Conservation (phyloP, 2,888 invertebrate species). For the Yponomeuta cagnagella region DNA sequence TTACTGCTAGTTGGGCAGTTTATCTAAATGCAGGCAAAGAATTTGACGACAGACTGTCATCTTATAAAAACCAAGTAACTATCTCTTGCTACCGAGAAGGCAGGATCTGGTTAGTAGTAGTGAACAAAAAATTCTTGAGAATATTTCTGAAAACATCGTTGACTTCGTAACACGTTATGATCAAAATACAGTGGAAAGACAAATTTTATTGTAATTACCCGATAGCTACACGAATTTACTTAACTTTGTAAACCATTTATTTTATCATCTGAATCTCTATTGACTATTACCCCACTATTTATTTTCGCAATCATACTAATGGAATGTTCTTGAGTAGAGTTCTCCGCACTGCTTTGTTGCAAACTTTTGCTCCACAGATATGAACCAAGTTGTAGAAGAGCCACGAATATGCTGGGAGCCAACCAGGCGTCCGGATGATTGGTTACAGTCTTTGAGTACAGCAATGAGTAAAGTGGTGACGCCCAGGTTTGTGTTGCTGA, state of each 20-base stretch:
- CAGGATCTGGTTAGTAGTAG: no score
- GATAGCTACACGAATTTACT: no score
- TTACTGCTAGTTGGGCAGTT: no score
- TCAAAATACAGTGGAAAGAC: no score
- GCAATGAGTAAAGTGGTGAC: conserved; percentile 58
- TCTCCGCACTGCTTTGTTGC: neutral
- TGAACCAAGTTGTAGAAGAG: conserved; percentile 46
- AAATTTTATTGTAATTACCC: no score
- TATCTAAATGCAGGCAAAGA: no score
- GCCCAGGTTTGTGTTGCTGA: conserved; percentile 62
- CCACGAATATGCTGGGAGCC: conserved; percentile 49
- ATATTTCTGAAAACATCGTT: no score
- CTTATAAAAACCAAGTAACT: no score
- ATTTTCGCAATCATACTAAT: neutral
- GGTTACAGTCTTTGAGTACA: conserved; percentile 59
- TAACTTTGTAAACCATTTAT: neutral
- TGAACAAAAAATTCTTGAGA: no score
- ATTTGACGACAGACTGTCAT: no score
- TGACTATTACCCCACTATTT: neutral
- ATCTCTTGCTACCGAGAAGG: no score
- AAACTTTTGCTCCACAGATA: conserved; percentile 44
- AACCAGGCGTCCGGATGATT: conserved; percentile 61
- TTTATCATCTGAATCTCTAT: neutral
- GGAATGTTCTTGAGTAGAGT: neutral
- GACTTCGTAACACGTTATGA: no score